Base-by-base conservation (phyloP, 1,140 invertebrate species). In the Paracyclopina nana region DNA sequence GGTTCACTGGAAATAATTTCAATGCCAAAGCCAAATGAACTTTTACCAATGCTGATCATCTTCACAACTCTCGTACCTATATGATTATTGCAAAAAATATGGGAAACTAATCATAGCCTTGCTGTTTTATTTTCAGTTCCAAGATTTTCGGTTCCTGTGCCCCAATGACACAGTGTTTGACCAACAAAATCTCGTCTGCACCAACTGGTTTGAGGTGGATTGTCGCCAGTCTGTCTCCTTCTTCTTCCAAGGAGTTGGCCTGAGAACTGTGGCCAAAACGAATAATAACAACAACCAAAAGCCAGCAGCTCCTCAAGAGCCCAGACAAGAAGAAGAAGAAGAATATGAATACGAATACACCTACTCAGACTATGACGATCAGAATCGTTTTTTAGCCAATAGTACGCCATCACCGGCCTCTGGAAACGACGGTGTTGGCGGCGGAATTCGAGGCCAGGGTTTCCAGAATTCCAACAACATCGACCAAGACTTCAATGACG, bases 141-240 rank as follows among this genome's bases (percentile, higher is more conserved):
- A 78, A 62, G 79, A 82, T 67, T 79, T 75, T 65, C 74, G 79
- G 57, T 90, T 88, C 67, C 71, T 88, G 55, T 90, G 85, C 62
- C 83, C 84, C 3, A 87, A 88, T 58, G 81, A 83, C 54, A 91
- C 85, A 0, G 76, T 84, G 52, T 88, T 91, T 65, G 83, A 90
- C 61, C 84, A 88, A 62, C 83, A 87, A 60, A 80, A 82, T 49
- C 82, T 87, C 63, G 86, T 84, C 20, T 88, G 84, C 62, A 82
- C 82, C 41, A 80, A 84, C 60, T 86, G 82, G 82, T 79, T 78
- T 53, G 82, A 87, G 59, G 79, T 86, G 0, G 80, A 83, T 58
- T 87, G 83, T 60, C 76, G 79, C 55, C 74, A 77, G 16, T 73
- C 80, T 2, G 77, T 78, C 11, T 65, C 82, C 40, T 82, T 77